Percentiles rank a stretch among this genome's conserved stretches.
phyloP scores from a whole-genome alignment of 2,888 invertebrate species.

The Cantharis rufa region DNA sequence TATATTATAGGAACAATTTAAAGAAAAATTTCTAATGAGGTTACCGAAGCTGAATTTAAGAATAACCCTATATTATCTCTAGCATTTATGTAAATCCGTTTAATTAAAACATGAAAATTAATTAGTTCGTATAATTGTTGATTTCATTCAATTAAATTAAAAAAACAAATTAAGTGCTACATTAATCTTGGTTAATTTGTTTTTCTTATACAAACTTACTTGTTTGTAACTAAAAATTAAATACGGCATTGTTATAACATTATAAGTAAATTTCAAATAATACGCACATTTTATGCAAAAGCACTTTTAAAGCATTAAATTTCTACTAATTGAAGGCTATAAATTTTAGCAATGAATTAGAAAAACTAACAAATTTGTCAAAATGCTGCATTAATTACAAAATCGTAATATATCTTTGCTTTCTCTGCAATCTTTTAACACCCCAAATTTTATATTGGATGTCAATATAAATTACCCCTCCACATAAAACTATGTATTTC shows the following conservation, averaged over 20 bases:
- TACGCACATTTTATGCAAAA: not conserved
- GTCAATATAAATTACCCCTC: not conserved
- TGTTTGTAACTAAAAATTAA: not conserved
- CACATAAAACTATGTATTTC: not conserved
- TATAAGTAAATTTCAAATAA: not conserved
- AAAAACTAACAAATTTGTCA: not conserved
- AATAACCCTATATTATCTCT: not conserved
- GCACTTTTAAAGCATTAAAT: not conserved
- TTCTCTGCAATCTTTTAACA: not conserved
- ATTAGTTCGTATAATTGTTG: not conserved
- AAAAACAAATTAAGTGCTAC: not conserved
- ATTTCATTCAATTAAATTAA: not conserved
- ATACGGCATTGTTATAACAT: not conserved
- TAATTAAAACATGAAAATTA: not conserved
- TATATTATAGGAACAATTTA: not conserved
- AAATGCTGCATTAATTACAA: not conserved
- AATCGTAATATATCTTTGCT: not conserved
- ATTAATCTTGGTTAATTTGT: not conserved
- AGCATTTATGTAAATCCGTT: not conserved
- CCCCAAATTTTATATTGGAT: not conserved
- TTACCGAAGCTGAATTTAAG: not conserved
- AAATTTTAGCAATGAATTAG: not conserved
- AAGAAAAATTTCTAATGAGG: not conserved
- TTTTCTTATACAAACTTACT: not conserved
- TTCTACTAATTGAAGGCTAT: not conserved